Base-by-base conservation (phyloP, 2,113 vertebrate genomes). In the Chamaea fasciata region DNA sequence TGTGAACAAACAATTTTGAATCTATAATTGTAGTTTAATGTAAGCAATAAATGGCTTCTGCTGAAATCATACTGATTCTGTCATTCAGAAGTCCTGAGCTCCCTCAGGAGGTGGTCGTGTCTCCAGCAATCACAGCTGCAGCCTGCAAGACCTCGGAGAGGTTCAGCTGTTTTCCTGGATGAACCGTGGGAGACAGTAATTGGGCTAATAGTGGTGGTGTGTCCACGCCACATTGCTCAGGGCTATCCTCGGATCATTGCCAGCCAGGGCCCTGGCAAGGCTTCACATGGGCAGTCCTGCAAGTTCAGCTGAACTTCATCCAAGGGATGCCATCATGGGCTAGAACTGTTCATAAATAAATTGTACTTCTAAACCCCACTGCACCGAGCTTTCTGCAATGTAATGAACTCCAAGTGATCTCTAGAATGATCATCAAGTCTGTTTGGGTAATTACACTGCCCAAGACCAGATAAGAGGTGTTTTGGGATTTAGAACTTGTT, bases 141-240 rank as follows among this genome's bases (percentile, higher is more conserved):
- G 63, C 18, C 59, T 24, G 3, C 64, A 50, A 55, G 42, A 41
- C 60, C 83, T 82, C 59, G 27, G 70, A 52, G 76, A 74, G n/a
- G 27, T 60, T 87, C 44, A 50, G 6, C n/a, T 70, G 60, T 68
- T 26, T 56, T 52, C 62, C 80, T 70, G 87, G 46, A 11, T 23
- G 27, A 80, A 94, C 77, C 57, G 22, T 85, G 81, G 91, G 92
- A 94, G 92, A 92, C 63, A 82, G 33, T 64, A 73, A 92, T 90
- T 30, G 53, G 35, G 63, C 37, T 94, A 69, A 90, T 49, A 55
- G 60, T 1, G 10, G 65, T 90, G 87, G 39, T 70, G 80, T 68
- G 78, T 89, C 84, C 87, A 83, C 7, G 8, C 87, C 79, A 60
- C 76, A 57, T 37, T 71, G 78, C 94, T 70, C 6, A 2, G 75